Conservation (phyloP, 2,113 vertebrate genomes). For the Holacanthus passer region DNA sequence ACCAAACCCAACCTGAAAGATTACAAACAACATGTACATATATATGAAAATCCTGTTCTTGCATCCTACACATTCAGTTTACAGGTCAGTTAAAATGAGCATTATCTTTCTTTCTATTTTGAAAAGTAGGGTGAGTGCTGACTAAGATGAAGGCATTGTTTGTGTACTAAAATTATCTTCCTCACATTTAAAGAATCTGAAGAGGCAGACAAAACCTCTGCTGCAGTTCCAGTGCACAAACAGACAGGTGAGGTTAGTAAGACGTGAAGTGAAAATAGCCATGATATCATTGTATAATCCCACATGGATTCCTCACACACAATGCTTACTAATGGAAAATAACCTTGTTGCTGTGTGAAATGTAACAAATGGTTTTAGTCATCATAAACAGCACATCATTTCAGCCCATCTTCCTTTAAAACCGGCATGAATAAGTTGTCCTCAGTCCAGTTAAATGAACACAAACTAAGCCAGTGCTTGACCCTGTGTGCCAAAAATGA, state of each 20-base stretch:
- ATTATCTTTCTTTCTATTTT: background rate
- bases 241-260: slow-evolving; percentile 30
- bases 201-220: background rate
- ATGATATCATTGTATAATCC: slow-evolving; percentile 28
- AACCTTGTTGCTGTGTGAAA: background rate
- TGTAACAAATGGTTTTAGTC: background rate
- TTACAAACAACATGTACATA: background rate
- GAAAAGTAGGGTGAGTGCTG: slow-evolving; percentile 20
- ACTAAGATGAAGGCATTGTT: background rate
- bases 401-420: background rate
- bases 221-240: slow-evolving; percentile 3
- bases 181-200: slow-evolving; percentile 6
- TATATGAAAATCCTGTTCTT: background rate
- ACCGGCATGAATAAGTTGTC: slow-evolving; percentile 1
- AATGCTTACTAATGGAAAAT: background rate
- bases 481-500: background rate
- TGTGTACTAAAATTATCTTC: slow-evolving; percentile 10
- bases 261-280: slow-evolving; percentile 7
- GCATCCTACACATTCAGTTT: background rate
- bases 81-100: background rate
- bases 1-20: background rate
- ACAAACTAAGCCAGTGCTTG: background rate
- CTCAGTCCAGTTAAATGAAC: background rate
- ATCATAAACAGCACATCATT: background rate
- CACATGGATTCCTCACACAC: slow-evolving; percentile 20